Evolutionary conservation across 2,113 vertebrate genomes (phyloP).

Genomic region (Ceyx margarethae): DNA sequence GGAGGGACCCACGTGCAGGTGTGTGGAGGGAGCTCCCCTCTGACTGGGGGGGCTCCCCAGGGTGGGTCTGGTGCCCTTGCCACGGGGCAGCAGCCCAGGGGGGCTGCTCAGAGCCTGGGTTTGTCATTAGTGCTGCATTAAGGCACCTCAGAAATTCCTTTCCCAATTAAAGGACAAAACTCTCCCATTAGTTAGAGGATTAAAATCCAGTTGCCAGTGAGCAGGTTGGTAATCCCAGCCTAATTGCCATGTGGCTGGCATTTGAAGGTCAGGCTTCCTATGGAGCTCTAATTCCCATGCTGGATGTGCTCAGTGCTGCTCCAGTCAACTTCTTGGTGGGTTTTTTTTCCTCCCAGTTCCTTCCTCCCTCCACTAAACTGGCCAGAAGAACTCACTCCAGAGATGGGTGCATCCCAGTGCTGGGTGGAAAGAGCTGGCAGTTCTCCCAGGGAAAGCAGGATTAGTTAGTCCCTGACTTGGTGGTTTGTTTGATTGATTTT

Average conservation of each 20-base stretch:
- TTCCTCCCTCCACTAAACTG: neutral
- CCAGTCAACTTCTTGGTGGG: neutral
- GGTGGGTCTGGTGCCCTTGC: neutral
- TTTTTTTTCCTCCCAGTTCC: neutral
- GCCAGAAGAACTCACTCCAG: neutral
- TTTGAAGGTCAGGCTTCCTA: slow-evolving; percentile 34
- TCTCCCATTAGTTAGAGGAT: slow-evolving; percentile 27
- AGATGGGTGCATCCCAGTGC: neutral
- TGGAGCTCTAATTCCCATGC: neutral
- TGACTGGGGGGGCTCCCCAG: fast-evolving
- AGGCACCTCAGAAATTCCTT: slow-evolving; percentile 17
- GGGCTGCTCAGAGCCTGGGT: neutral
- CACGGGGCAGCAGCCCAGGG: neutral
- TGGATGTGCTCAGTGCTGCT: neutral
- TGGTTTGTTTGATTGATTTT: neutral
- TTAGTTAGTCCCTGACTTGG: neutral
- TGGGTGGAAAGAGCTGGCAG: neutral
- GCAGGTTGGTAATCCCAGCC: slow-evolving; percentile 40
- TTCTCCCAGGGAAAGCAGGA: neutral
- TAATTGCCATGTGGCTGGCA: slow-evolving; percentile 38
- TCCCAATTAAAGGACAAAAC: slow-evolving; percentile 4
- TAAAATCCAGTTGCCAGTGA: slow-evolving; percentile 22
- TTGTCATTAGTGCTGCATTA: slow-evolving; percentile 35
- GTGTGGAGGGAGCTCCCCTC: neutral
- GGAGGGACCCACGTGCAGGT: neutral